Evolutionary conservation across 2,888 invertebrate species (phyloP).

Genomic region (Sycophila texana): DNA sequence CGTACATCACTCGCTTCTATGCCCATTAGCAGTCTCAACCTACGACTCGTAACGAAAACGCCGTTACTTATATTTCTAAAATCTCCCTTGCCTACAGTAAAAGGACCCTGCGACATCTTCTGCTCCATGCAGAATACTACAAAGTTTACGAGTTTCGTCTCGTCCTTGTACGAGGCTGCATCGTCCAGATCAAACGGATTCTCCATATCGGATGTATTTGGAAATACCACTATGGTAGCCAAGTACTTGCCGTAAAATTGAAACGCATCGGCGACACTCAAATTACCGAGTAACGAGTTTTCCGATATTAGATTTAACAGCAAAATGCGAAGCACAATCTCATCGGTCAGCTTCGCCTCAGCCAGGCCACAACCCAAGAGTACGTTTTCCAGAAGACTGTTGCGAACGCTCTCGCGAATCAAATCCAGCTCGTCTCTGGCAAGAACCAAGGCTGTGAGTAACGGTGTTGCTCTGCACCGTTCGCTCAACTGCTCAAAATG

Average conservation of each 20-base stretch:
- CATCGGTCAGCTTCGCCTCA: constrained; percentile 14
- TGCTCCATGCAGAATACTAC: constrained; percentile 54
- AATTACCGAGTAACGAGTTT: constrained; percentile 17
- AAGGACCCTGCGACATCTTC: constrained; percentile 19
- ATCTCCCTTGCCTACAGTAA: neutral
- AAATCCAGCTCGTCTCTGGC: constrained; percentile 79
- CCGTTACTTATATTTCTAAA: constrained; percentile 31
- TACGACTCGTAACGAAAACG: constrained; percentile 54
- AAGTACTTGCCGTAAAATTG: constrained; percentile 43
- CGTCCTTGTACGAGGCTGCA: constrained; percentile 77
- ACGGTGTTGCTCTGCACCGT: constrained; percentile 70
- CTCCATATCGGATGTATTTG: constrained; percentile 59
- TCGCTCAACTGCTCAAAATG: constrained; percentile 54
- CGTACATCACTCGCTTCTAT: constrained; percentile 58
- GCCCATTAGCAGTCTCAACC: constrained; percentile 56
- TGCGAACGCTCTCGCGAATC: constrained; percentile 75
- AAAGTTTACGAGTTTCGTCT: constrained; percentile 66
- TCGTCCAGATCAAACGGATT: constrained; percentile 78
- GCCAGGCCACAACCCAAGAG: constrained; percentile 34
- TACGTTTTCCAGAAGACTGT: constrained; percentile 51
- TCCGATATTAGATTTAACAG: constrained; percentile 38
- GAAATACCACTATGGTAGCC: constrained; percentile 19
- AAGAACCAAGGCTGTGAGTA: constrained; percentile 75
- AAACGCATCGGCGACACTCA: neutral
- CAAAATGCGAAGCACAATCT: constrained; percentile 24